Conservation (phyloP, 2,113 vertebrate genomes). For the Phrynocephalus versicolor region DNA sequence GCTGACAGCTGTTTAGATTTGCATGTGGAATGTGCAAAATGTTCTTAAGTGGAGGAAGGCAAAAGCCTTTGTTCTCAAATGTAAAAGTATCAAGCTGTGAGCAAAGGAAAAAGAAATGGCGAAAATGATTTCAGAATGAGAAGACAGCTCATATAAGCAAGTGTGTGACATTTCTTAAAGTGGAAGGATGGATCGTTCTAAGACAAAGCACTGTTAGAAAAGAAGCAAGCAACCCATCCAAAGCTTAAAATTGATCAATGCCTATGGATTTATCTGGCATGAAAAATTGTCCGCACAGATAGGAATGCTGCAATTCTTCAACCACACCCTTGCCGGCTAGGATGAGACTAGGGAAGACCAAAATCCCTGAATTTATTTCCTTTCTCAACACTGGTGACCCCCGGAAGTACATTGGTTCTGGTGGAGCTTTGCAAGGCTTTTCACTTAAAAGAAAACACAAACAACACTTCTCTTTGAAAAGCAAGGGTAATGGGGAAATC, state of each 20-base stretch:
- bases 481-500: slow-evolving; percentile 27
- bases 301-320: no score
- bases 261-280: no score
- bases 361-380: no score
- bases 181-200: no score
- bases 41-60: not conserved
- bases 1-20: not conserved
- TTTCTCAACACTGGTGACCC: no score
- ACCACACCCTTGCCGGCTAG: no score
- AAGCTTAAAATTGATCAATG: no score
- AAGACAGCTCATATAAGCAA: no score
- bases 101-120: not conserved
- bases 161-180: no score
- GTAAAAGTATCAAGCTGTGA: not conserved
- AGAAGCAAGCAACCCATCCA: no score
- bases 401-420: not conserved
- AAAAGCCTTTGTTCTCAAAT: not conserved
- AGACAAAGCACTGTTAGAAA: no score
- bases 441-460: not conserved
- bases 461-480: not conserved
- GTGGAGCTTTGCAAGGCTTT: not conserved
- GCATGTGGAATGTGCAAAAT: not conserved
- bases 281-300: no score
- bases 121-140: not conserved
- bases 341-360: not conserved